Conservation (phyloP, 2,797 vertebrate species). For the Rhyacichthys aspro region DNA sequence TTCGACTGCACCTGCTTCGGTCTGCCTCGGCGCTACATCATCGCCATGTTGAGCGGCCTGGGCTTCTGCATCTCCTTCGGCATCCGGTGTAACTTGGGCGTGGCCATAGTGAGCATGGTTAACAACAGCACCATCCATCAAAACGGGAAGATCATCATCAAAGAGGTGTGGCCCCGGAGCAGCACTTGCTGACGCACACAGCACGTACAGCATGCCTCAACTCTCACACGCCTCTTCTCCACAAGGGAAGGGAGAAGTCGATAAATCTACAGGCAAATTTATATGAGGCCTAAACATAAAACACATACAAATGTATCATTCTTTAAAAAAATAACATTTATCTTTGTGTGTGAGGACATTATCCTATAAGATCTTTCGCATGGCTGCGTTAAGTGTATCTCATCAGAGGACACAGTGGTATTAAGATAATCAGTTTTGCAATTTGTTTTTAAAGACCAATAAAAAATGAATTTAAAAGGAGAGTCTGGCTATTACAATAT, state of each 20-base stretch:
- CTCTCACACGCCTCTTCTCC: background rate
- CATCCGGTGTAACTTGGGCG: conserved; percentile 97
- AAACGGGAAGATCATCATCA: conserved; percentile 94
- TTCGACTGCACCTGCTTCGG: conserved; percentile 96
- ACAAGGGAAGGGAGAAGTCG: too few relatives aligned
- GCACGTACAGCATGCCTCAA: background rate
- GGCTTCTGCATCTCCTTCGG: conserved; percentile 99
- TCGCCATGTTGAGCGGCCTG: conserved; percentile 98
- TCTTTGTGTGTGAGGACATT: too few relatives aligned
- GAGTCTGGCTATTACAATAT: too few relatives aligned
- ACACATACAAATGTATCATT: too few relatives aligned
- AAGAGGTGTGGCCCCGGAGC: conserved; percentile 84
- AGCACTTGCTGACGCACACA: conserved; percentile 16
- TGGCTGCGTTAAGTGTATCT: too few relatives aligned
- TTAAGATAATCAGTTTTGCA: too few relatives aligned
- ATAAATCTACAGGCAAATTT: background rate
- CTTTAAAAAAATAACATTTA: too few relatives aligned
- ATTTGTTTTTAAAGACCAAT: too few relatives aligned
- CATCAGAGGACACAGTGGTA: too few relatives aligned
- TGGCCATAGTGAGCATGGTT: conserved; percentile 99
- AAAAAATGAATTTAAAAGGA: too few relatives aligned
- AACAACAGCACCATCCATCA: conserved; percentile 97
- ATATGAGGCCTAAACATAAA: background rate
- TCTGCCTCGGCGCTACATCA: conserved; percentile 95
- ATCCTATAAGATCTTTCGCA: too few relatives aligned